Evolutionary conservation across 2,888 invertebrate species (phyloP).

Genomic region (Noctua janthina): DNA sequence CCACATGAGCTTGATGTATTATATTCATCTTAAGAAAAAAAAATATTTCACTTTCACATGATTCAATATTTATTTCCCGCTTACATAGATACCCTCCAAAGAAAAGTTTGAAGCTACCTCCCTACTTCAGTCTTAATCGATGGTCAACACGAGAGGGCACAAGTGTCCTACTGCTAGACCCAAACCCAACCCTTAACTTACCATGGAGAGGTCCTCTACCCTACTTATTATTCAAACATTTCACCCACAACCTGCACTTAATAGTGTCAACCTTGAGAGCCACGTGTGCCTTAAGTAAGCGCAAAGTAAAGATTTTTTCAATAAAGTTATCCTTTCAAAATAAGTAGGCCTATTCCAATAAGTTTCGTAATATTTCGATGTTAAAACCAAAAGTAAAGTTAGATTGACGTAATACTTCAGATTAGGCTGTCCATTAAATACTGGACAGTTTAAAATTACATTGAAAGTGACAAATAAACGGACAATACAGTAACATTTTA

Average conservation of each 20-base stretch:
- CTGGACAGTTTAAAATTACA: neutral
- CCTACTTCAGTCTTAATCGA: constrained; percentile 45
- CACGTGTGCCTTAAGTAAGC: constrained; percentile 14
- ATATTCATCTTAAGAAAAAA: neutral
- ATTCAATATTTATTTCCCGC: constrained; percentile 9
- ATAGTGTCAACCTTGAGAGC: constrained; percentile 52
- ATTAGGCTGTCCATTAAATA: neutral
- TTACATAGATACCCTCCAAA: neutral
- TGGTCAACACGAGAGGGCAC: constrained; percentile 59
- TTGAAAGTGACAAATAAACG: neutral
- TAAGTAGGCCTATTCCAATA: neutral
- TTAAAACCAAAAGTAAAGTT: too few species aligned
- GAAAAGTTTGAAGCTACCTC: constrained; percentile 11
- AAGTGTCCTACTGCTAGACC: constrained; percentile 46
- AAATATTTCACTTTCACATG: neutral
- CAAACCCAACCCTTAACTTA: constrained; percentile 53
- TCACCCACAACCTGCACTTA: constrained; percentile 55
- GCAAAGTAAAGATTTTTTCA: neutral
- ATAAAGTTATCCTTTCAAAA: constrained; percentile 6
- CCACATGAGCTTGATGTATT: neutral
- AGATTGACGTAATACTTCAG: neutral
- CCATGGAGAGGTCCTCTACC: constrained; percentile 59
- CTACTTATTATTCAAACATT: constrained; percentile 67
- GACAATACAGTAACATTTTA: neutral
- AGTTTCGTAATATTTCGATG: neutral